Evolutionary conservation across 2,888 invertebrate species (phyloP).

Genomic region (Chironomus riparius): DNA sequence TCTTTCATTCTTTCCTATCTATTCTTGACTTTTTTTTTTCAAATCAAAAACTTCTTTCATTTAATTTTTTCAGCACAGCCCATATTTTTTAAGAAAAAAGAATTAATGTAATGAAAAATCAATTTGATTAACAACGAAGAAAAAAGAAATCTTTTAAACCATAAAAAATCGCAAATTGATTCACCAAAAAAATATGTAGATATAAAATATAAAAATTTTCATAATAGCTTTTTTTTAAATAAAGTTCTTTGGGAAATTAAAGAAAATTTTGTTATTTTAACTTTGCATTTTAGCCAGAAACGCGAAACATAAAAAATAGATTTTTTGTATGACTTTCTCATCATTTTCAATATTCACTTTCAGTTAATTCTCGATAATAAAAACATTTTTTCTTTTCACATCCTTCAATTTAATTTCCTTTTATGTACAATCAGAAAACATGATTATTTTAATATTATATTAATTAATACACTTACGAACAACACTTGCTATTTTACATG

Average conservation of each 20-base stretch:
- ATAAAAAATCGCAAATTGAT: no score
- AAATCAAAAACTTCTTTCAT: not conserved
- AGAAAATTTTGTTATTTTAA: no score
- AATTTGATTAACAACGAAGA: not conserved
- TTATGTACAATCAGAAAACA: not conserved
- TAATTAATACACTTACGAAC: not conserved
- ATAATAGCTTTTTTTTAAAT: no score
- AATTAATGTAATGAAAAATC: no score
- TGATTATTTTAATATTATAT: not conserved
- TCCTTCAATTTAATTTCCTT: not conserved
- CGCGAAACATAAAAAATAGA: not conserved
- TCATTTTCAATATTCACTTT: not conserved
- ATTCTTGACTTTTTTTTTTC: not conserved
- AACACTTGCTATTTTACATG: not conserved
- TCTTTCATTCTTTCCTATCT: not conserved
- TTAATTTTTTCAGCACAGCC: conserved; percentile 1
- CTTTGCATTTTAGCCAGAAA: no score
- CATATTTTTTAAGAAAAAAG: not conserved
- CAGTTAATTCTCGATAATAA: no score
- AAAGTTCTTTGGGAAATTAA: no score
- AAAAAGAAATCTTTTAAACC: not conserved
- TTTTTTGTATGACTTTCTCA: not conserved
- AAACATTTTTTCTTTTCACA: not conserved
- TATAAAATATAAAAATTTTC: no score
- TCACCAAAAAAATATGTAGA: no score